Evolutionary conservation across 2,113 vertebrate species (phyloP).

Genomic region (Marmota flaviventris): DNA sequence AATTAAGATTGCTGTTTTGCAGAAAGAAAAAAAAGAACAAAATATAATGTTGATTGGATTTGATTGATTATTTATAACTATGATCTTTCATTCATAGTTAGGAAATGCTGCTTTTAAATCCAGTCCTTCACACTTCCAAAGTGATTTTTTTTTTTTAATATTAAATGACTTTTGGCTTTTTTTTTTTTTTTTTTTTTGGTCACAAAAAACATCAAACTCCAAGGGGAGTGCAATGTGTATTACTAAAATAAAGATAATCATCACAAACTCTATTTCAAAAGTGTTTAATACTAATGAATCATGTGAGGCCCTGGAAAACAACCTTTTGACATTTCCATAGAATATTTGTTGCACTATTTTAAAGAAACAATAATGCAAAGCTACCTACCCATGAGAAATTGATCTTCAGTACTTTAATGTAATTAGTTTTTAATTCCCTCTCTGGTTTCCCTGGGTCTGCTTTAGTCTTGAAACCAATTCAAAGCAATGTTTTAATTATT

Average conservation of each 20-base stretch:
- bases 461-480: constrained; percentile 84
- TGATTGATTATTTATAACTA: not conserved
- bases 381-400: constrained; percentile 75
- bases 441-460: constrained; percentile 75
- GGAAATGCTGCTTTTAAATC: constrained; percentile 37
- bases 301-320: constrained; percentile 44
- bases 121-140: not conserved
- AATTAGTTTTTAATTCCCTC: constrained; percentile 84
- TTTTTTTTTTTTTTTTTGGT: no score
- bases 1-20: not conserved
- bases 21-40: not conserved
- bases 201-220: not conserved
- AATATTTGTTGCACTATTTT: constrained; percentile 69
- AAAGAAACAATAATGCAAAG: constrained; percentile 76
- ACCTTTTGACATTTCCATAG: constrained; percentile 70
- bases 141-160: not conserved
- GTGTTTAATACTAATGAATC: constrained; percentile 61
- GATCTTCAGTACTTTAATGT: constrained; percentile 82
- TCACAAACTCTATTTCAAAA: constrained; percentile 57
- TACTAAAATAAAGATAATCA: constrained; percentile 3
- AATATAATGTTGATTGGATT: not conserved
- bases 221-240: constrained; percentile 7
- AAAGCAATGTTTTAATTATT: constrained; percentile 84
- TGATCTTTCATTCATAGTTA: not conserved
- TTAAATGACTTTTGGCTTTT: not conserved